Base-by-base conservation (phyloP, 2,113 vertebrate species). In the Campylomormyrus tamandua region DNA sequence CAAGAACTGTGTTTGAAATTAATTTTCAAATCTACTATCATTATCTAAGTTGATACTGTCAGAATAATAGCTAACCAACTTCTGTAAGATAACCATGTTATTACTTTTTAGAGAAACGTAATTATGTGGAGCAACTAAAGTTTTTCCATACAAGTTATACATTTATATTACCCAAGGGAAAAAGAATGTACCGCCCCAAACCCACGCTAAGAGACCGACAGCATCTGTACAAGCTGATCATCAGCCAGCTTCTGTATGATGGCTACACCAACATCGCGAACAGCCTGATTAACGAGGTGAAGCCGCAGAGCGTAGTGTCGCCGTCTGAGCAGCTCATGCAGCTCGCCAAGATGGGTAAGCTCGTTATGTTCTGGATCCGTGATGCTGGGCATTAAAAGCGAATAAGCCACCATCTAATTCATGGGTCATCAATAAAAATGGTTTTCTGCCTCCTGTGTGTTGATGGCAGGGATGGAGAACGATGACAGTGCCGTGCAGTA, bases 321-420 rank as follows among this genome's bases (percentile, higher is more conserved):
- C 98, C 98, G 0, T 99, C 98, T 0, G 98, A 99, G 93, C 98
- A 99, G 95, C 96, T 99, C 88, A 97, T 99, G 93, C 98, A 99
- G 92, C 97, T 99, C 90, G 97, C 98, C 90, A 99, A 99, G 93
- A 96, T 97, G 58, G 98, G 98, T 99, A 95, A 93, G 93, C 3
- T 9, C 35, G n/a, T 45, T 11, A 83, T 9, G 35, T 80, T 90
- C 87, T 17, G 35, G 39, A 24, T 70, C 27, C 62, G 62, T 5
- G n/a, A 70, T 70, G 62, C 62, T 70, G n/a, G n/a, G 3, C 62
- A 70, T 70, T 70, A 70, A 70, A 70, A 27, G 24, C 1, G 0
- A 66, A 70, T 27, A 31, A 70, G 62, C 62, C 27, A 31, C 62
- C 62, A 15, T 27, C n/a, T 11, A 31, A 13, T 31, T 70, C n/a